Percentiles rank a stretch among this genome's conserved stretches.
phyloP scores from a whole-genome alignment of 2,113 vertebrate species.

The Centropus unirufus region DNA sequence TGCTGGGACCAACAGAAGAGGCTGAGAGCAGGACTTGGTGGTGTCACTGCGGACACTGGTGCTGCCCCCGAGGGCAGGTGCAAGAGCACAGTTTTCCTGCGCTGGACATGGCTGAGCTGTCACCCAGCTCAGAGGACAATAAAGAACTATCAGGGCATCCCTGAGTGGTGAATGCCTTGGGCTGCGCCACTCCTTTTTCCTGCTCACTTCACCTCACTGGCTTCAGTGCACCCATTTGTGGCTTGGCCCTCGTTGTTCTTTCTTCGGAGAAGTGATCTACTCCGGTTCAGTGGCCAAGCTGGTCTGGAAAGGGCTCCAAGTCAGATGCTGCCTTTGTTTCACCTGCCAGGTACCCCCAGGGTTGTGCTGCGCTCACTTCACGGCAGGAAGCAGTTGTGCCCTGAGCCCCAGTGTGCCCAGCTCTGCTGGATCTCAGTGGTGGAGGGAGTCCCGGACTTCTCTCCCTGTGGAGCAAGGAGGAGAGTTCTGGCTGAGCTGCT shows the following conservation, averaged over 20 bases:
- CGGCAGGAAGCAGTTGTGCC: neutral
- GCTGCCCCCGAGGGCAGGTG: constrained; percentile 2
- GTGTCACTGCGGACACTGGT: neutral
- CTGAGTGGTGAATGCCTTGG: too few relatives aligned
- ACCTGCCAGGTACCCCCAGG: neutral
- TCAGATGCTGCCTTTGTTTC: neutral
- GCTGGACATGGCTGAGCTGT: constrained; percentile 24
- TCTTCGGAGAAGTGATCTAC: neutral
- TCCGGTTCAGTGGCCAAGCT: neutral
- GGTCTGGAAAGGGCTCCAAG: neutral
- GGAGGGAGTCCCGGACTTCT: neutral
- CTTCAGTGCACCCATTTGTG: neutral
- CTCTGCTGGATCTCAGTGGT: neutral
- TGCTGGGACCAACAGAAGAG: neutral
- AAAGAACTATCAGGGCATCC: constrained; percentile 50
- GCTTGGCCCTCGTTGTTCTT: neutral
- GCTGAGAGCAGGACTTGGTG: neutral
- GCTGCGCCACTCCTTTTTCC: neutral
- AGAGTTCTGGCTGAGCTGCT: neutral
- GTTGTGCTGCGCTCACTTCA: neutral
- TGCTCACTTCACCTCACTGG: neutral
- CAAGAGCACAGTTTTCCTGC: constrained; percentile 15
- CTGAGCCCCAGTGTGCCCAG: neutral
- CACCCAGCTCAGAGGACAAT: constrained; percentile 28
- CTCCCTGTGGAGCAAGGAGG: neutral